A percentile compares a stretch with the other conserved stretches of the same genome.
Evolutionary conservation across 2,797 vertebrate genomes (phyloP).

Genomic region (Morus bassanus): DNA sequence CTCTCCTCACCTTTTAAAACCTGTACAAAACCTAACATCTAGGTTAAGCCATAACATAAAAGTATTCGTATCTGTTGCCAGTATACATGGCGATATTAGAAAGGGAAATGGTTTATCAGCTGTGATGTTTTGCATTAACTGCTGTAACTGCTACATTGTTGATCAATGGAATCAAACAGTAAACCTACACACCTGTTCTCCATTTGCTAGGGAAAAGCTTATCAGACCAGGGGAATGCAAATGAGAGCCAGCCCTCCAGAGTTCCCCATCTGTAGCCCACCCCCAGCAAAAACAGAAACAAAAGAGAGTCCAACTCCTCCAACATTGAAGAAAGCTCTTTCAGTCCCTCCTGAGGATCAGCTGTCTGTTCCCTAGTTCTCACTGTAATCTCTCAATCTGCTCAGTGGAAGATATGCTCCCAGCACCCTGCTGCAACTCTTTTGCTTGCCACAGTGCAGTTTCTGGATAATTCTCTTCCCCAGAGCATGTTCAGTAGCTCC

Average conservation of each 20-base stretch:
- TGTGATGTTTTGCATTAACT: neutral
- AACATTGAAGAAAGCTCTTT: neutral
- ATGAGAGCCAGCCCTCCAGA: neutral
- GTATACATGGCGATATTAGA: neutral
- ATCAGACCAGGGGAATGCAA: neutral
- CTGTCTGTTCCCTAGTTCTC: neutral
- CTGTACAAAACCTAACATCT: neutral
- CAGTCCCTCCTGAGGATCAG: neutral
- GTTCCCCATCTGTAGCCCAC: neutral
- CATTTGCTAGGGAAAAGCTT: neutral
- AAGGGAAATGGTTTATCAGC: neutral
- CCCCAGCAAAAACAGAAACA: accelerated
- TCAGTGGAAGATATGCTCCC: neutral
- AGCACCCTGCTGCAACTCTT: neutral
- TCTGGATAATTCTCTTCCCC: neutral
- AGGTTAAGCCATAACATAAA: neutral
- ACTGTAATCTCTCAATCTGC: neutral
- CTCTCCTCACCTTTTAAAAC: neutral
- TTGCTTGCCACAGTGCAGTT: neutral
- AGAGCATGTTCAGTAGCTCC: neutral
- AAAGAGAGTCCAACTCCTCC: neutral
- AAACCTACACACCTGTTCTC: neutral
- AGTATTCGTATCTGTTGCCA: neutral
- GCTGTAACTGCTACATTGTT: neutral
- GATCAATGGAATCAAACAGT: neutral